phyloP scores from a whole-genome alignment of 2,797 vertebrate species.

The Alca torda region DNA sequence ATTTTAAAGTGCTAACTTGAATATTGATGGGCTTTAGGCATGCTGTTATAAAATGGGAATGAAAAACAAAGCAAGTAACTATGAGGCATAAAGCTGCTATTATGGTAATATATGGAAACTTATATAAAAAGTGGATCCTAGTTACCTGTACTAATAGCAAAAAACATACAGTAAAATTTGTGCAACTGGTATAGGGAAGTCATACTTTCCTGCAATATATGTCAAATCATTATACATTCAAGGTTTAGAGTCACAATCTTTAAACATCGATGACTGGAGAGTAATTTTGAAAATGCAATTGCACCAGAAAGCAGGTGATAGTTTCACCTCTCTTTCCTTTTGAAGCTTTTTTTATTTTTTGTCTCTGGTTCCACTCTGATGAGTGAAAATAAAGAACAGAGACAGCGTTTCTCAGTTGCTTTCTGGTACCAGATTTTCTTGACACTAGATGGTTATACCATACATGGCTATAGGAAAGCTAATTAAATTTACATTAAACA shows the following conservation, averaged over 20 bases:
- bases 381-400: background rate
- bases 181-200: background rate
- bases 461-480: background rate
- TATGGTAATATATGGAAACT: conserved; percentile 71
- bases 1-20: conserved; percentile 80
- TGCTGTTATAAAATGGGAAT: conserved; percentile 69
- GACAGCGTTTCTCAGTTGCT: background rate
- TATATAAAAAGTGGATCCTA: conserved; percentile 8
- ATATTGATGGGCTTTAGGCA: conserved; percentile 79
- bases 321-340: background rate
- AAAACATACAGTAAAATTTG: conserved; percentile 10
- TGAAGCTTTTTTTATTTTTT: background rate
- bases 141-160: conserved; percentile 46
- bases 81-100: conserved; percentile 61
- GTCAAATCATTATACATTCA: conserved; percentile 14
- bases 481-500: background rate
- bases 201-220: conserved; percentile 12
- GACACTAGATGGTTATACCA: background rate
- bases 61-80: conserved; percentile 72
- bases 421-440: background rate
- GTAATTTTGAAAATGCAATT: conserved; percentile 1
- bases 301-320: background rate
- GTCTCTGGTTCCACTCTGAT: background rate
- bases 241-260: conserved; percentile 10
- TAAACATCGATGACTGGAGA: background rate